These are phyloP conservation scores for Alcis repandata DNA, from an alignment of 2,888 invertebrate genomes.

Conservation along the genomic window DNA sequence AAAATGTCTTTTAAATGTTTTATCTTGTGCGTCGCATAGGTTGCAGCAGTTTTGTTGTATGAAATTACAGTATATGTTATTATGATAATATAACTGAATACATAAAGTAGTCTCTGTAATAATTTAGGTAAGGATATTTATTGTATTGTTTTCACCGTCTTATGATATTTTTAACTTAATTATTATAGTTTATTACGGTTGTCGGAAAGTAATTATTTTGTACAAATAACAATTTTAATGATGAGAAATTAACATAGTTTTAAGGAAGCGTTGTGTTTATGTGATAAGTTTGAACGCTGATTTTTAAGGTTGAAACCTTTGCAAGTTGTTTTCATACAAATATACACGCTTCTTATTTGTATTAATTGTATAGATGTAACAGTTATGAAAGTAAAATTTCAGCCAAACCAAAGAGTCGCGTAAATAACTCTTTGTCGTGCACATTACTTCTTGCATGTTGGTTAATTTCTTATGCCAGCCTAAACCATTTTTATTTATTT, in stretches of 20 bases:
- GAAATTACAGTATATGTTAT: slow-evolving; percentile 53
- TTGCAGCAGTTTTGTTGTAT: slow-evolving; percentile 64
- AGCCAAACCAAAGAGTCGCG: slow-evolving; percentile 82
- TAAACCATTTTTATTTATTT: slow-evolving; percentile 80
- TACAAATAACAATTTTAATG: slow-evolving; percentile 84
- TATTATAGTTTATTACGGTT: slow-evolving; percentile 82
- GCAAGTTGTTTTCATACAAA: slow-evolving; percentile 51
- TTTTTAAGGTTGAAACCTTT: slow-evolving; percentile 57
- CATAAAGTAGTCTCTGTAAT: slow-evolving; percentile 39
- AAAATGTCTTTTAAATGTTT: slow-evolving; percentile 60
- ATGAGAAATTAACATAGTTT: slow-evolving; percentile 76
- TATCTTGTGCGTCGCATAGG: slow-evolving; percentile 60
- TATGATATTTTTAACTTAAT: slow-evolving; percentile 76
- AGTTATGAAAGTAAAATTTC: slow-evolving; percentile 61
- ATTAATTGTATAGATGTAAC: slow-evolving; percentile 57
- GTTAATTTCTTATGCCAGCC: slow-evolving; percentile 61
- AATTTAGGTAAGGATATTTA: slow-evolving; percentile 72
- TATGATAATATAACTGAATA: slow-evolving; percentile 39
- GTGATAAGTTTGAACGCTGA: slow-evolving; percentile 37
- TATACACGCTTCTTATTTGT: slow-evolving; percentile 48
- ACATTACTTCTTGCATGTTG: slow-evolving; percentile 68
- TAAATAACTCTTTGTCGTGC: slow-evolving; percentile 79
- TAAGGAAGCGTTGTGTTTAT: slow-evolving; percentile 61
- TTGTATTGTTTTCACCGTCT: slow-evolving; percentile 73
- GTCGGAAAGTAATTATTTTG: slow-evolving; percentile 84